Evolutionary conservation across 2,888 invertebrate species (phyloP).

Genomic region (Eucera pruinosa): DNA sequence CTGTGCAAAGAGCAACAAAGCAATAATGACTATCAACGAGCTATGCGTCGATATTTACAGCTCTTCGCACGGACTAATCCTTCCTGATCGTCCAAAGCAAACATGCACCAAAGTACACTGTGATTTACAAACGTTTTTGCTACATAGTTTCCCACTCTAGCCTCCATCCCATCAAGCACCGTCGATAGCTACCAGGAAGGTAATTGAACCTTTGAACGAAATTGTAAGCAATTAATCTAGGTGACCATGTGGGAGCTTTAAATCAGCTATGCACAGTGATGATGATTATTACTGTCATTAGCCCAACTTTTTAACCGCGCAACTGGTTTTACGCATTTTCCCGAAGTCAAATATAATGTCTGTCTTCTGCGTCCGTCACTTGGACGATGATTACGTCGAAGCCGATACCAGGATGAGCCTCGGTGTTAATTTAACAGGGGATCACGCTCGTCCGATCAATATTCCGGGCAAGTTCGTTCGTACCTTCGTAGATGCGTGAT

Average conservation of each 20-base stretch:
- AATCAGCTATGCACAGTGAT: conserved; percentile 3
- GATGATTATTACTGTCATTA: conserved; percentile 14
- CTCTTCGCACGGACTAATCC: background rate
- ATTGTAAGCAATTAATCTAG: background rate
- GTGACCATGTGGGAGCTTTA: background rate
- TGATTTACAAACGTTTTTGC: conserved; percentile 8
- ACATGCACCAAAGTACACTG: background rate
- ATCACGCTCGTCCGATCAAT: conserved; percentile 64
- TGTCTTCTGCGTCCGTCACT: background rate
- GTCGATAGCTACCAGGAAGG: background rate
- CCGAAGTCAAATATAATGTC: conserved; percentile 17
- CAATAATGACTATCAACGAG: background rate
- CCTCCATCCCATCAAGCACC: background rate
- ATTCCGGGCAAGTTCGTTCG: conserved; percentile 58
- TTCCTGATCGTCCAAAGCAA: conserved; percentile 4
- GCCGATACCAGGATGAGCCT: background rate
- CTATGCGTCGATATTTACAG: background rate
- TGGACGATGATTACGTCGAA: conserved; percentile 16
- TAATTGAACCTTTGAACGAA: too few relatives aligned
- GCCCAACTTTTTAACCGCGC: background rate
- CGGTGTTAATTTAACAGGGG: conserved; percentile 57
- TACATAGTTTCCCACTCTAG: background rate
- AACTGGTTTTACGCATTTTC: conserved; percentile 7
- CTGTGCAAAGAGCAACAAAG: too few relatives aligned
- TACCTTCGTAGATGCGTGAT: conserved; percentile 44